Evolutionary conservation across 35 echinoderm and acorn worm species (phyloP), one percentile per base, ranked within the genome.

Genomic region (Stichopus chloronotus): DNA sequence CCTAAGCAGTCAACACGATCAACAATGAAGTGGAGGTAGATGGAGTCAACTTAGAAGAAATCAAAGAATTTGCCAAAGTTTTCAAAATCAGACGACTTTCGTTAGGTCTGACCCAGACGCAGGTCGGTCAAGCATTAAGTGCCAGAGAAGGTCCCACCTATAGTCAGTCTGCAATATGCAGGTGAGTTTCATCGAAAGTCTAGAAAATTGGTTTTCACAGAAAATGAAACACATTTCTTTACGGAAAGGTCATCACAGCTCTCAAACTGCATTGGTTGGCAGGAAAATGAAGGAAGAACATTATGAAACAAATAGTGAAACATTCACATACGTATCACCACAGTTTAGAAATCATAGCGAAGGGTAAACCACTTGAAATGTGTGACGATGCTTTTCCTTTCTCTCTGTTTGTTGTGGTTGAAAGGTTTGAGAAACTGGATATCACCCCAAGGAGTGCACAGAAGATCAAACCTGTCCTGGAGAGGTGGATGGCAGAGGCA

Each of bases 361-460:
- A 43, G 30, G 30, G 30, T 43, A 43, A 43, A 3, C 30, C 30
- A 43, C 30, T 43, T 43, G 30, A 43, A 43, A 43, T 43, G 30
- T 1, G 30, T 43, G 30, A 43, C 30, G 3, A 43, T 6, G 6
- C 69, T 74, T 0, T 74, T 74, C 69, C 22, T 74, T 19, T 4
- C 0, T 74, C 69, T 74, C 13, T 61, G 1, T 61, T 1, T 43
- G 30, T 43, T 43, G 23, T 21, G 87, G 24, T 83, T 52, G 11
- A 25, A 17, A 98, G 97, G 92, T 99, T 99, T 96, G 97, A 99
- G 80, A 99, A 99, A 65, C 94, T 99, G 81, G 97, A 99, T 69
- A 99, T 99, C 78, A 99, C 97, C 22, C 97, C 97, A 12, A 96
- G 96, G 92, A 99, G 97, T 80, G 97, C 97, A 78, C 97, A 99